These are phyloP conservation scores for Volucella bombylans DNA, from an alignment of 2,888 invertebrate species.

Conservation along the genomic window DNA sequence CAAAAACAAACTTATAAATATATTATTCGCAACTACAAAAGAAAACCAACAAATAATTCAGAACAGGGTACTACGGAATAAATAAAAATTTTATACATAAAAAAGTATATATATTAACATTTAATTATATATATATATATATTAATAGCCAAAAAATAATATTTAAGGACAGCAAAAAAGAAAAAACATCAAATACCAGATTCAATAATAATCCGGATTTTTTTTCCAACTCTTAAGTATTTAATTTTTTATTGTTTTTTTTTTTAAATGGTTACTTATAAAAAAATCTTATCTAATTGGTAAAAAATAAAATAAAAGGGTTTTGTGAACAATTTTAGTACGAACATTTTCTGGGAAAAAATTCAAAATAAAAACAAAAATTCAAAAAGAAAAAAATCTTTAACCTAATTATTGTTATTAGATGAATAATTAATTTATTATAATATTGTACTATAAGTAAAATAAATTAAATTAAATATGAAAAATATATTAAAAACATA, in stretches of 20 bases:
- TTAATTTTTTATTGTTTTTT: conserved; percentile 22
- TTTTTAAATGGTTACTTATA: conserved; percentile 17
- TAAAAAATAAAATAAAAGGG: neutral
- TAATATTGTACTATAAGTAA: conserved; percentile 71
- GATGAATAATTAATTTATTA: conserved; percentile 75
- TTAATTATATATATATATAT: conserved; percentile 64
- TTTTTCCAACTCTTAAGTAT: neutral
- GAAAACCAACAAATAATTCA: conserved; percentile 68
- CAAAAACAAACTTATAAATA: conserved; percentile 14
- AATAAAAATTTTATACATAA: conserved; percentile 70
- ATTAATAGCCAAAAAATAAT: conserved; percentile 73
- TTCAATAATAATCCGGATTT: conserved; percentile 42
- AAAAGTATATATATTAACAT: conserved; percentile 66
- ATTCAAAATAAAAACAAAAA: conserved; percentile 16
- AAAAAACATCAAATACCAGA: conserved; percentile 37
- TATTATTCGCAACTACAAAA: conserved; percentile 61
- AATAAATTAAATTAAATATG: conserved; percentile 83
- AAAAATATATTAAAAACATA: conserved; percentile 37
- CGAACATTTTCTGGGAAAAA: conserved; percentile 44
- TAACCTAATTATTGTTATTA: conserved; percentile 74
- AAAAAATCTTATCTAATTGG: neutral
- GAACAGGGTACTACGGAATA: conserved; percentile 73
- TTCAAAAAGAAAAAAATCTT: conserved; percentile 41
- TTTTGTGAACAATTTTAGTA: conserved; percentile 52
- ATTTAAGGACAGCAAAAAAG: conserved; percentile 57